These are phyloP conservation scores for Eira barbara DNA, from an alignment of 2,113 vertebrate species.

Conservation along the genomic window DNA sequence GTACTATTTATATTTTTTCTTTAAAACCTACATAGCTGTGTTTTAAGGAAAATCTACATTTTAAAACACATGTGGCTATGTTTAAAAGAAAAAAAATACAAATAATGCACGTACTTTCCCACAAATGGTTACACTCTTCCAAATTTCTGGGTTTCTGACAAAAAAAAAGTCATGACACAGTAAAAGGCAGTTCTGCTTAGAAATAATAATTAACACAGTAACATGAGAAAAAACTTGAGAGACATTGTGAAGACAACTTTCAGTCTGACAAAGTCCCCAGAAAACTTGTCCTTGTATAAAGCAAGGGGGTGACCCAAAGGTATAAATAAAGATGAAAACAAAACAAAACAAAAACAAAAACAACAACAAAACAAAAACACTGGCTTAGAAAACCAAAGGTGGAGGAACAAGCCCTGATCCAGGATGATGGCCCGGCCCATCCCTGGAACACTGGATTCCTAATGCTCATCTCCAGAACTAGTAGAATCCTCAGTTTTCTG, in stretches of 20 bases:
- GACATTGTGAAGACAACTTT: neutral
- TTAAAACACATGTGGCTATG: neutral
- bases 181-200: neutral
- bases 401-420: too few species aligned
- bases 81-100: neutral
- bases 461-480: neutral
- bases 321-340: neutral
- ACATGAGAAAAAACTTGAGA: neutral
- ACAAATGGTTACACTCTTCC: neutral
- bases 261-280: neutral
- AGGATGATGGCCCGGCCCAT: too few species aligned
- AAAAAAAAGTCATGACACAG: neutral
- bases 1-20: neutral
- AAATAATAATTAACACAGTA: neutral
- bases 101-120: neutral
- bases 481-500: neutral
- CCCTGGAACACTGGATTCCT: neutral
- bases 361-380: neutral
- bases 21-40: neutral
- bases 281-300: neutral
- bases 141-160: neutral
- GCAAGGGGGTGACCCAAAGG: neutral
- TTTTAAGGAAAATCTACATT: neutral
- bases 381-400: neutral
- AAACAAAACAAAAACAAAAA: neutral